Conservation (phyloP, 2,797 vertebrate species). For the Podarcis siculus region DNA sequence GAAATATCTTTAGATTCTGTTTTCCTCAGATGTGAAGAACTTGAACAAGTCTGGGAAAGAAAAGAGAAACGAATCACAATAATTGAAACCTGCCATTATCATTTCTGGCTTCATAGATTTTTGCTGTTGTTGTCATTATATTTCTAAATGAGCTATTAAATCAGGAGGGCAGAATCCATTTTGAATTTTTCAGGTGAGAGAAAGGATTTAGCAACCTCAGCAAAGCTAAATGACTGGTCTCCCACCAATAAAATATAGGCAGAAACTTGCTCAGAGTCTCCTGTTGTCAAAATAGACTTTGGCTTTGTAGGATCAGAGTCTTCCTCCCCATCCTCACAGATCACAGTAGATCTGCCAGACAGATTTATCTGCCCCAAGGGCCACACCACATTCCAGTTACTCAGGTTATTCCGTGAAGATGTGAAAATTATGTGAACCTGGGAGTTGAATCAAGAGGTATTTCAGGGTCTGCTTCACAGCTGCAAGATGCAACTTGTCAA, state of each 20-base stretch:
- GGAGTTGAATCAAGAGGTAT: background rate
- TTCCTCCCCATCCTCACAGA: background rate
- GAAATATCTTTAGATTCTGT: conserved; percentile 6
- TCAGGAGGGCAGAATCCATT: background rate
- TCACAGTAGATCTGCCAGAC: background rate
- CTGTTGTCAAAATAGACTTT: background rate
- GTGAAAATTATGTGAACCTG: background rate
- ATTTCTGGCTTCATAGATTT: background rate
- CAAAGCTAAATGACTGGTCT: background rate
- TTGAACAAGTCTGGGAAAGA: background rate
- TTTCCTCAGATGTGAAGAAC: background rate
- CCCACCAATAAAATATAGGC: background rate
- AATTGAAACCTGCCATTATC: background rate
- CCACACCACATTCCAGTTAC: background rate
- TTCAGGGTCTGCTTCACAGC: background rate
- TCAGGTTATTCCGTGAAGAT: background rate
- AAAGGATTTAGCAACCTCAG: background rate
- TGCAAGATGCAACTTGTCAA: background rate
- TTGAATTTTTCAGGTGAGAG: background rate
- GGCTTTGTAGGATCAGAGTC: background rate
- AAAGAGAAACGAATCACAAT: background rate
- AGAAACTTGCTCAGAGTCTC: background rate
- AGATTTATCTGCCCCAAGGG: background rate
- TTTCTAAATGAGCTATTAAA: background rate
- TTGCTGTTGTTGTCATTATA: background rate